Percentiles rank a stretch among this genome's conserved stretches.
Evolutionary conservation across 2,797 vertebrate genomes (phyloP).

Genomic region (Rhinoraja longicauda): DNA sequence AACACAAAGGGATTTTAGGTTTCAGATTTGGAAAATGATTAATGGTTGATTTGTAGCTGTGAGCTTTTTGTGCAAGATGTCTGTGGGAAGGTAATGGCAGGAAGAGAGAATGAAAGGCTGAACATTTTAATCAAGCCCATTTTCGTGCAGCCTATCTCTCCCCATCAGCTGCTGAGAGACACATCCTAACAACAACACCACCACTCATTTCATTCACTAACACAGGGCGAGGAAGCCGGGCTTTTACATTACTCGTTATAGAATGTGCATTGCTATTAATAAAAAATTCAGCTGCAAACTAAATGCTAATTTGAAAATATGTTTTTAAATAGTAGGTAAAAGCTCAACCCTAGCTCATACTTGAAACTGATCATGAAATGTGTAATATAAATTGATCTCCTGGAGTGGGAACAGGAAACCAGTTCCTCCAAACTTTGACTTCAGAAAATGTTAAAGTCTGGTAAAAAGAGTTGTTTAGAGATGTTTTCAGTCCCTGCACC

Average conservation of each 20-base stretch:
- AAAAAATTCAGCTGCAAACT: constrained; percentile 32
- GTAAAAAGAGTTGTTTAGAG: background rate
- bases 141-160: constrained; percentile 53
- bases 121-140: constrained; percentile 53
- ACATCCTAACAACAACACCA: constrained; percentile 54
- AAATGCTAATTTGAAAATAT: constrained; percentile 17
- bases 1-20: background rate
- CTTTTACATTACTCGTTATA: constrained; percentile 40
- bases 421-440: background rate
- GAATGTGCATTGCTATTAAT: constrained; percentile 40
- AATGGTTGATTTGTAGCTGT: constrained; percentile 41
- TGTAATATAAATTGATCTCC: background rate
- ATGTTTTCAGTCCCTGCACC: background rate
- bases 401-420: background rate
- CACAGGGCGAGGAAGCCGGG: constrained; percentile 44
- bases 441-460: background rate
- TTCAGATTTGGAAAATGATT: constrained; percentile 30
- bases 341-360: background rate
- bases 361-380: background rate
- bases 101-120: constrained; percentile 47
- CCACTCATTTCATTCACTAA: constrained; percentile 46
- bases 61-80: constrained; percentile 52
- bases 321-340: background rate
- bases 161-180: constrained; percentile 48
- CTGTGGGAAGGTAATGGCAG: constrained; percentile 45